Conservation (phyloP, 2,888 invertebrate species). For the Idaea straminata region DNA sequence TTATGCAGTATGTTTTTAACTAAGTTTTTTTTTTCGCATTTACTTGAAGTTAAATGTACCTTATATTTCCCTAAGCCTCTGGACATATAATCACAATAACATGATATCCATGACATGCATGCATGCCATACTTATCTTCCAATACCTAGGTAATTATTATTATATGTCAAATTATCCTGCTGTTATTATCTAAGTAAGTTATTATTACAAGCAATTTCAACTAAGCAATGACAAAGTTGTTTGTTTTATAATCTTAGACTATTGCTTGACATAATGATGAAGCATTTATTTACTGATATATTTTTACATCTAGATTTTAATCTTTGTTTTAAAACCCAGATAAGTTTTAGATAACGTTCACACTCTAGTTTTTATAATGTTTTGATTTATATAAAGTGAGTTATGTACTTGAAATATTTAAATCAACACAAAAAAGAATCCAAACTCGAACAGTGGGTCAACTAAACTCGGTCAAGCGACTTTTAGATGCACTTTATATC, state of each 20-base stretch:
- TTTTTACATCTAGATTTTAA: background rate
- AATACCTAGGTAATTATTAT: background rate
- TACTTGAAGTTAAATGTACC: too few species aligned
- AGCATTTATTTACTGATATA: background rate
- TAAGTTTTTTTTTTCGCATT: too few species aligned
- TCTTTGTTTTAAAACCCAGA: background rate
- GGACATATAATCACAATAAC: too few species aligned
- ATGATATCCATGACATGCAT: background rate
- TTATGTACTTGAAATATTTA: background rate
- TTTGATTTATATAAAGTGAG: background rate
- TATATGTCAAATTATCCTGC: background rate
- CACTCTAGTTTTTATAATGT: background rate
- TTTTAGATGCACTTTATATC: conserved; percentile 32
- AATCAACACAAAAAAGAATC: background rate
- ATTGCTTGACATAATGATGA: background rate
- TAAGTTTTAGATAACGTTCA: background rate
- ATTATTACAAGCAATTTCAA: background rate
- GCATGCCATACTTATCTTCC: background rate
- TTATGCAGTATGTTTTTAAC: too few species aligned
- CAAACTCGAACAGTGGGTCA: conserved; percentile 5
- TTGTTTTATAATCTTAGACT: background rate
- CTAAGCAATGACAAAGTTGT: background rate
- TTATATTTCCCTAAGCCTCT: too few species aligned
- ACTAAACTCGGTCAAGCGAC: conserved; percentile 32
- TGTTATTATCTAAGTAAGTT: background rate